Evolutionary conservation across 2,888 invertebrate species (phyloP), one percentile per base, ranked within the genome.

Genomic region (Thymelicus acteon): DNA sequence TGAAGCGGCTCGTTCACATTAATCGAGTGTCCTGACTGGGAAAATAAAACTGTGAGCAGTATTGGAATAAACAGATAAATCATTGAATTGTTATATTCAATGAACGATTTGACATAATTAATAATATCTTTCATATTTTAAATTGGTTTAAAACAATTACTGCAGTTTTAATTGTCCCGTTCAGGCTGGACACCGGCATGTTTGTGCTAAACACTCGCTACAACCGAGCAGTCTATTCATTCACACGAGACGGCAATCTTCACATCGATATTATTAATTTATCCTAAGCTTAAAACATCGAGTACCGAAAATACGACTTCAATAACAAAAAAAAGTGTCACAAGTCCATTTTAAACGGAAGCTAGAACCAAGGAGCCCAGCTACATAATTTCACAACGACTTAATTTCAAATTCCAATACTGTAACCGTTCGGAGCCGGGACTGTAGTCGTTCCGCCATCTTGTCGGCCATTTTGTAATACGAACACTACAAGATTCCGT

Each of bases 141-240:
- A 10, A 44, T 12, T 10, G 12, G 1, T 31, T 2, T 31, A 31
- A 31, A 31, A 31, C 31, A 10, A 31, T n/a, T 31, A 31, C 8
- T 31, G 24, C 12, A 37, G 6, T 57, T 57, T 37, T 13, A 37
- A 37, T 57, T 57, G 37, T 37, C 57, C 37, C 57, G 37, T 13
- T 37, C 57, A 37, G 57, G 31, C 54, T 24, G 10, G 24, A 10
- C 54, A 44, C 40, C 47, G 58, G 69, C 40, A 54, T 49, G 68
- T 80, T 87, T 86, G 87, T 86, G 87, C 87, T 75, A 63, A 81
- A 82, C 83, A 80, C 67, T 60, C 80, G 79, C 81, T 84, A 83
- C 77, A 81, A 72, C 24, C 37, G 69, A 71, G 73, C 74, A 76
- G 76, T 76, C 76, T 75, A 76, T 76, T 54, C 60, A 71, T 73